These are phyloP conservation scores for Manis pentadactyla DNA, from an alignment of 2,797 vertebrate genomes.

Conservation along the genomic window DNA sequence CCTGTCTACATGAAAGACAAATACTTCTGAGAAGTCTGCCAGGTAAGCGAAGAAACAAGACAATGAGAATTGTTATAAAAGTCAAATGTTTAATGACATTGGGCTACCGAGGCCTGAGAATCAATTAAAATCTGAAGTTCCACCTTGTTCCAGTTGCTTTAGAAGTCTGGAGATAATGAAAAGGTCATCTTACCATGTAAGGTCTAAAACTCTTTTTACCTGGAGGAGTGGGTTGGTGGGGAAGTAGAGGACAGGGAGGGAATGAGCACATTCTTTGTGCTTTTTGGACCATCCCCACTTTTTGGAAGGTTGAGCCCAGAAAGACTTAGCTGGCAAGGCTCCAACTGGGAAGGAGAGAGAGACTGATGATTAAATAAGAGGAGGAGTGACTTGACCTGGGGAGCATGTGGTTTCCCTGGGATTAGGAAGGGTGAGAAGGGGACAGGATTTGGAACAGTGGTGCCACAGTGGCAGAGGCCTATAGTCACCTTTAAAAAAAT, in stretches of 20 bases:
- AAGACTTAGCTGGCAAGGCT: background rate
- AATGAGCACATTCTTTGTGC: background rate
- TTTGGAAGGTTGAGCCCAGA: background rate
- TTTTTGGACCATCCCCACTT: background rate
- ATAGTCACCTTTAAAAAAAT: background rate
- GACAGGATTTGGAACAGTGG: background rate
- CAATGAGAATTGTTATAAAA: conserved; percentile 30
- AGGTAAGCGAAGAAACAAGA: background rate
- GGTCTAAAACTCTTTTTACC: background rate
- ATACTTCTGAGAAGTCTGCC: conserved; percentile 33
- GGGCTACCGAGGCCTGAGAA: background rate
- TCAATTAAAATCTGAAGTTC: conserved; percentile 13
- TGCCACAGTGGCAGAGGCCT: background rate
- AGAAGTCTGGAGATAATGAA: background rate
- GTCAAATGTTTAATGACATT: background rate
- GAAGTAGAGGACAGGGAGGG: background rate
- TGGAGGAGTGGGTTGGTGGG: background rate
- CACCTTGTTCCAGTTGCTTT: conserved; percentile 14
- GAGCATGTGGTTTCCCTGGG: background rate
- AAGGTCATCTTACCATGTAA: background rate
- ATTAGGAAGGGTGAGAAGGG: background rate
- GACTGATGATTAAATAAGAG: background rate
- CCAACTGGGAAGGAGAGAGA: background rate
- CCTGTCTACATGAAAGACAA: background rate
- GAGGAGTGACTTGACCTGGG: background rate